These are phyloP conservation scores for Epinephelus lanceolatus DNA, from an alignment of 2,113 vertebrate genomes.

Conservation along the genomic window DNA sequence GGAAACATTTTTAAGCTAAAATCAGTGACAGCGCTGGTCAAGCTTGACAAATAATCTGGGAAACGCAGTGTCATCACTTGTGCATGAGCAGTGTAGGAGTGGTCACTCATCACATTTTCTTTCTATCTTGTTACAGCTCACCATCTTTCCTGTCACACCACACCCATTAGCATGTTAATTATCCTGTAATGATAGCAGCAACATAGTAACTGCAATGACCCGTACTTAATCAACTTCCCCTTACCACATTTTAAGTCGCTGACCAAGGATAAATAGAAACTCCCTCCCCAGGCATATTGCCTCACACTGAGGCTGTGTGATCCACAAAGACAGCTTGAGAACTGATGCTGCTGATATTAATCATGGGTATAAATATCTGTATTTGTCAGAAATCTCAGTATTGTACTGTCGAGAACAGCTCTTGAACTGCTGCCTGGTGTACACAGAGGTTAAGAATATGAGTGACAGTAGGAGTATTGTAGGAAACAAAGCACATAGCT, in stretches of 20 bases:
- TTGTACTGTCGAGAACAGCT: not conserved
- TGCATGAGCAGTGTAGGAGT: not conserved
- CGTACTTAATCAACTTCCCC: slow-evolving; percentile 38
- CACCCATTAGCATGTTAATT: slow-evolving; percentile 70
- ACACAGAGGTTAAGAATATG: not conserved
- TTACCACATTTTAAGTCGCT: slow-evolving; percentile 41
- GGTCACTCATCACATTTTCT: not conserved
- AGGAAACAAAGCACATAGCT: not conserved
- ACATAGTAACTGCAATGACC: slow-evolving; percentile 49
- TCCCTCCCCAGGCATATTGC: not conserved
- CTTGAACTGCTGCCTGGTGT: not conserved
- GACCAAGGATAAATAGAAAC: slow-evolving; percentile 33
- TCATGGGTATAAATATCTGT: not conserved
- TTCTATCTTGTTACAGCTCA: slow-evolving; percentile 18
- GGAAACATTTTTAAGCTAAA: not conserved
- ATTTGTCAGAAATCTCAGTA: not conserved
- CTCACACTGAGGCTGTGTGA: not conserved
- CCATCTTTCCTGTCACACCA: slow-evolving; percentile 38
- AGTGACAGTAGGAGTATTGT: not conserved
- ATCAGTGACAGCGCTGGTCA: not conserved
- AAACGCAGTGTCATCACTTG: slow-evolving; percentile 6
- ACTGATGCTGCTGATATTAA: not conserved
- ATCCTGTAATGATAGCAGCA: slow-evolving; percentile 62
- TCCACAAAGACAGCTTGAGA: not conserved
- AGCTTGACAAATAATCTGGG: not conserved